A percentile compares a stretch with the other conserved stretches of the same genome.
Conservation (phyloP, 2,113 vertebrate species). For the Neomonachus schauinslandi region DNA sequence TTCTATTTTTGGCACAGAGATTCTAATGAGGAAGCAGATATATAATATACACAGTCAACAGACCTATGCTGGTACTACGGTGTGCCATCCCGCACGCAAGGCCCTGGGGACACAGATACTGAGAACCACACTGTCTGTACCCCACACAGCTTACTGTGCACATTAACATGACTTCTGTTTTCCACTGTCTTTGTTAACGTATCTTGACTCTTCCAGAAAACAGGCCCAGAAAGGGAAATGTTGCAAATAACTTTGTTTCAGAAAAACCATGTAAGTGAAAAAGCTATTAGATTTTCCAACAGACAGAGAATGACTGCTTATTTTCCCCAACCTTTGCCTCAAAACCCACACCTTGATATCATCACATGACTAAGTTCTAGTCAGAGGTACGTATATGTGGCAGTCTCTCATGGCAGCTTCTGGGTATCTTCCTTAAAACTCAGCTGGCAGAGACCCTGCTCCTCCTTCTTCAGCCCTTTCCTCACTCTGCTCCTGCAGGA, state of each 20-base stretch:
- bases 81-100: too few species aligned
- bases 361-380: background rate
- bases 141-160: background rate
- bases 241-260: slow-evolving; percentile 31
- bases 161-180: background rate
- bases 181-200: background rate
- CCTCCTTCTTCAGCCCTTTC: background rate
- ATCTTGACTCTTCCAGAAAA: slow-evolving; percentile 44
- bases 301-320: background rate
- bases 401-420: background rate
- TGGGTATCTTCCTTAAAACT: background rate
- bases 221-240: background rate
- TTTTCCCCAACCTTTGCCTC: background rate
- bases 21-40: background rate
- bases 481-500: background rate
- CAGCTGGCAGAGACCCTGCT: background rate
- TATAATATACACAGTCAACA: background rate
- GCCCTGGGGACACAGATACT: background rate
- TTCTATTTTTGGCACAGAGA: background rate
- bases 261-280: background rate
- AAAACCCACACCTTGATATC: background rate
- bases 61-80: too few species aligned
- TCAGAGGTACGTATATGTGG: rapidly evolving
- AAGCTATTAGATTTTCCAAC: background rate
- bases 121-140: background rate